A percentile compares a stretch with the other conserved stretches of the same genome.
These are phyloP conservation scores for Naja naja DNA, from an alignment of 2,113 vertebrate species.

Conservation along the genomic window DNA sequence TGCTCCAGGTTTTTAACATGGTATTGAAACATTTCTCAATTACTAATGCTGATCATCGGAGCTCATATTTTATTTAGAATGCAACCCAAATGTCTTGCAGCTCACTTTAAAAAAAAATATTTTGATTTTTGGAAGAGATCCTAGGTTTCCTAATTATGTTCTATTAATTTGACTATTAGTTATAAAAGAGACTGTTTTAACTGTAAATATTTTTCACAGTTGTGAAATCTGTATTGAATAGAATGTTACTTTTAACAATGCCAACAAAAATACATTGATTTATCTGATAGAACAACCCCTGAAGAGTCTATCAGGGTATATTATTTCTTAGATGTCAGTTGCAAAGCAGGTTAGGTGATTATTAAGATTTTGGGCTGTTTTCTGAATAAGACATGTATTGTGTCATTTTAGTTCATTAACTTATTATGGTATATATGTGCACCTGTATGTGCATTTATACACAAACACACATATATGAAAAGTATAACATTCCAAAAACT, in stretches of 20 bases:
- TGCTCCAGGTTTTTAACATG: slow-evolving; percentile 11
- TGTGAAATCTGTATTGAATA: slow-evolving; percentile 43
- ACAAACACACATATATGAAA: neutral
- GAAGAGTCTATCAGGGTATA: slow-evolving; percentile 48
- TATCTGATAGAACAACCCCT: slow-evolving; percentile 45
- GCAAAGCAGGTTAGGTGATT: slow-evolving; percentile 40
- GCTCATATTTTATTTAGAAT: slow-evolving; percentile 21
- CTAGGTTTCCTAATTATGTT: slow-evolving; percentile 6
- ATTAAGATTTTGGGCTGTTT: slow-evolving; percentile 43
- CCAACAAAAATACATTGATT: slow-evolving; percentile 48
- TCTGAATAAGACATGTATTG: slow-evolving; percentile 31
- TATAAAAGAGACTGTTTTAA: slow-evolving; percentile 13
- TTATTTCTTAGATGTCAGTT: slow-evolving; percentile 58
- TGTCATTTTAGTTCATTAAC: slow-evolving; percentile 1
- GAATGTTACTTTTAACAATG: slow-evolving; percentile 28
- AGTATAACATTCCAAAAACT: neutral
- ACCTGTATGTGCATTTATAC: slow-evolving; percentile 20
- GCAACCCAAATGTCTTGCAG: slow-evolving; percentile 5
- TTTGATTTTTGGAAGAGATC: slow-evolving; percentile 30
- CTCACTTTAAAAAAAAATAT: slow-evolving; percentile 39
- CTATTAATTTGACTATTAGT: slow-evolving; percentile 29
- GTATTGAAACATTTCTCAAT: slow-evolving; percentile 11
- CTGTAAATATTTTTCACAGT: slow-evolving; percentile 28
- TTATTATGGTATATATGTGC: neutral
- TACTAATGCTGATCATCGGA: slow-evolving; percentile 10